Conservation (phyloP, 2,113 vertebrate species). For the Coracopsis vasa region DNA sequence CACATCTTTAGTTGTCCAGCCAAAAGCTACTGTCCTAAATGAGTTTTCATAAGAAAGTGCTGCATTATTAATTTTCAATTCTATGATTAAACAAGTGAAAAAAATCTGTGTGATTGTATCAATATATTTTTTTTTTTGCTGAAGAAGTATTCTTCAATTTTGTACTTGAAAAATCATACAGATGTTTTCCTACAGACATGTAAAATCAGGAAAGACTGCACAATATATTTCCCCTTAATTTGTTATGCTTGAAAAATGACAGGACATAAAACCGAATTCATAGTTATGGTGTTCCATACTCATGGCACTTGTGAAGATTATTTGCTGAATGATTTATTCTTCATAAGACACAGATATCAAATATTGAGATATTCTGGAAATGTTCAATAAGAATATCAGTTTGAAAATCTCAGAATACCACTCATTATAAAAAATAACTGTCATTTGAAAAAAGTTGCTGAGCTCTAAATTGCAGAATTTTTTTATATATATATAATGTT, state of each 20-base stretch:
- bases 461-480: background rate
- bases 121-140: background rate
- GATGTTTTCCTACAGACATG: background rate
- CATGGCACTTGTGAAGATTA: background rate
- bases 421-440: background rate
- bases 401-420: background rate
- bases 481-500: background rate
- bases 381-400: background rate
- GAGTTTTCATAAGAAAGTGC: background rate
- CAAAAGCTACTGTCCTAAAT: background rate
- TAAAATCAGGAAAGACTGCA: background rate
- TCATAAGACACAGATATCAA: background rate
- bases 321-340: background rate
- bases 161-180: background rate
- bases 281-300: background rate
- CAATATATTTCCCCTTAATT: background rate
- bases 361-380: background rate
- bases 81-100: background rate
- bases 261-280: background rate
- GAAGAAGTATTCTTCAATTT: background rate
- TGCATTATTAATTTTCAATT: background rate
- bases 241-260: background rate
- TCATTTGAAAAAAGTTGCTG: background rate
- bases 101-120: background rate
- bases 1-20: background rate